phyloP scores from a whole-genome alignment of 1,140 invertebrate species.

The Hypothenemus hampei region DNA sequence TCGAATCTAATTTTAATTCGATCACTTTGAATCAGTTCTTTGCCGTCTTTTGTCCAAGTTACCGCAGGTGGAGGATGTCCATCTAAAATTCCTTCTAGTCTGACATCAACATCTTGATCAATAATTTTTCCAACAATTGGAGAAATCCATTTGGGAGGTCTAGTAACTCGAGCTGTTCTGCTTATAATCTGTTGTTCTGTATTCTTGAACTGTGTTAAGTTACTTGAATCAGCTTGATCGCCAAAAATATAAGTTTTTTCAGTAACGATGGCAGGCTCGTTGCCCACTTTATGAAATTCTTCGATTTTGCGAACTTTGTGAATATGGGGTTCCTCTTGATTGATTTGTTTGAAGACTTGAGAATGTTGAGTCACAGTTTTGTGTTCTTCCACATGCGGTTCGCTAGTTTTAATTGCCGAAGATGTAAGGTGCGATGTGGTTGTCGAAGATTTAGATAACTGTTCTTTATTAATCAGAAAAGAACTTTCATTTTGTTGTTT shows the following conservation, averaged over 20 bases:
- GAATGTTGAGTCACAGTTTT: conserved; percentile 41
- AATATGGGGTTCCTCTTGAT: conserved; percentile 41
- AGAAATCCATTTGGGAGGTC: conserved; percentile 62
- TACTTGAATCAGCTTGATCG: conserved; percentile 18
- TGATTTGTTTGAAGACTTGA: conserved; percentile 42
- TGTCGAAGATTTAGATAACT: conserved; percentile 45
- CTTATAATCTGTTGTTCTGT: conserved; percentile 27
- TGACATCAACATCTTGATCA: conserved; percentile 65
- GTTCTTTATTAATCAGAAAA: conserved; percentile 46
- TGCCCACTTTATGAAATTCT: conserved; percentile 49
- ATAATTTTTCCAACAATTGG: conserved; percentile 70
- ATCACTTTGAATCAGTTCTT: conserved; percentile 50
- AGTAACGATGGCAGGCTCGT: conserved; percentile 36
- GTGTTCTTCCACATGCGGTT: conserved; percentile 45
- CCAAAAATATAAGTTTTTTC: conserved; percentile 37
- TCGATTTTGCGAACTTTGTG: conserved; percentile 49
- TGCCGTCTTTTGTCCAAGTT: conserved; percentile 68
- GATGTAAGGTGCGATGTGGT: conserved; percentile 41
- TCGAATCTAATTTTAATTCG: conserved; percentile 52
- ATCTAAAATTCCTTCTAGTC: conserved; percentile 69
- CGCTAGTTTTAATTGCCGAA: conserved; percentile 23
- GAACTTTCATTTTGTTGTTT: conserved; percentile 37
- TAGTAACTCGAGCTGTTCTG: conserved; percentile 53
- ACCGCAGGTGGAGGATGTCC: conserved; percentile 69
- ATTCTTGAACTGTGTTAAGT: conserved; percentile 22